Evolutionary conservation across 1,140 invertebrate genomes (phyloP), one percentile per base, ranked within the genome.

Genomic region (Drosophila kanapiae): DNA sequence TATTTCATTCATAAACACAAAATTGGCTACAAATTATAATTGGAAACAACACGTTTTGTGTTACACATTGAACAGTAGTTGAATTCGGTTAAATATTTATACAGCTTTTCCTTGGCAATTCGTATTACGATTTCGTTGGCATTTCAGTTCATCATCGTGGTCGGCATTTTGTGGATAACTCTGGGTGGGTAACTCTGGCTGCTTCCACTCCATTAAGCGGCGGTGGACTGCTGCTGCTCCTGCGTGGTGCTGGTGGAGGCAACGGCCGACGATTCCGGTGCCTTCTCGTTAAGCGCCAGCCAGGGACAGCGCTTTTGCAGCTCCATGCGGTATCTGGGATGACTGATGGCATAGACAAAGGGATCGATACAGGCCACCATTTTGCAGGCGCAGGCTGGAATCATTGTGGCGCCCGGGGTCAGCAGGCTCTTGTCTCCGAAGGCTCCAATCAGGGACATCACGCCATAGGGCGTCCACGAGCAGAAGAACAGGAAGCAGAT

Each of bases 271-370:
- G 91, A 83, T 14, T 94, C 94, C 6, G 87, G 80, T 14, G 91
- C 82, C 76, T 93, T 93, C 82, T 95, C 95, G 47, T 95, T 94
- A 27, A 96, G 95, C 18, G 94, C 95, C 67, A 96, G 91, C 94
- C 95, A 95, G 27, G 95, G 95, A 31, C 95, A 86, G 49, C 94
- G 93, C 70, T 95, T 95, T 74, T 95, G 94, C 27, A 95, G 92
- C 80, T 95, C 95, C 68, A 95, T 71, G 70, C 95, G 96, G 94
- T 97, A 98, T 94, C 95, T 95, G n/a, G 97, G 97, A 94, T 98
- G 97, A 91, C 96, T 97, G 65, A 98, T 97, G 11, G 97, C 97
- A 84, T 97, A 97, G 6, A 97, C 96, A 86, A 97, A 97, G 0
- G 97, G 97, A 93, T 98, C 97, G 58, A 98, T 94, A 93, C 97